Base-by-base conservation (phyloP, 92 coral and sea anemone genomes). In the Parazoanthus darwini region DNA sequence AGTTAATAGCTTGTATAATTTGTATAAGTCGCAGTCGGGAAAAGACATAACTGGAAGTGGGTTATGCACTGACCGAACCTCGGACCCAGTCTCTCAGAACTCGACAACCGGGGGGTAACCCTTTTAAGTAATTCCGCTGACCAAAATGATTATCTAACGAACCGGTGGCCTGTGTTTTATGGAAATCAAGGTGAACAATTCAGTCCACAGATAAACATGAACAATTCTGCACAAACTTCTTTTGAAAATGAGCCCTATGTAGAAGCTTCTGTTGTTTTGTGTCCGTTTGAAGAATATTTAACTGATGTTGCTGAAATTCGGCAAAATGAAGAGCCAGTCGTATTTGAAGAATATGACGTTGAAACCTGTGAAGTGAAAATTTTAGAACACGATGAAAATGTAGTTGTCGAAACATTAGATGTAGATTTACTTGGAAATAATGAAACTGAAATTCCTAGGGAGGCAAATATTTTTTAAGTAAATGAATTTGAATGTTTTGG, bases 401-500 rank as follows among this genome's bases (percentile, higher is more conserved):
- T 75, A 38, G 20, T 75, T 20, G 25, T 75, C 16, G 79, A 75
- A 48, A 75, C 54, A 75, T 75, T 75, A 75, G 50, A 75, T 18
- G 39, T 75, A 37, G 79, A 75, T 75, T 75, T 75, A 75, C 79
- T 75, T n/a, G 79, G 79, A 75, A 48, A 37, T 26, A 75, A 23
- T 75, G 79, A 75, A 75, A 75, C 39, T 75, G 79, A 38, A 39
- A 26, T 48, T 58, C 80, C 80, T 77, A 77, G n/a, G n/a, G 80
- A 77, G 80, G 80, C 80, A 9, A 51, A 77, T 39, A 51, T 43
- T 75, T 75, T 75, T 75, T 51, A 75, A 75, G 22, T 25, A 16
- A 75, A 38, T 75, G 79, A 75, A 37, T 38, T 38, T 25, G 58
- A 77, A 42, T 13, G 80, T 14, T 2, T 29, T 77, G n/a, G 38